Percentiles rank a stretch among this genome's conserved stretches.
Conservation (phyloP, 2,113 vertebrate species). For the Stomatorhinus ivindoensis region DNA sequence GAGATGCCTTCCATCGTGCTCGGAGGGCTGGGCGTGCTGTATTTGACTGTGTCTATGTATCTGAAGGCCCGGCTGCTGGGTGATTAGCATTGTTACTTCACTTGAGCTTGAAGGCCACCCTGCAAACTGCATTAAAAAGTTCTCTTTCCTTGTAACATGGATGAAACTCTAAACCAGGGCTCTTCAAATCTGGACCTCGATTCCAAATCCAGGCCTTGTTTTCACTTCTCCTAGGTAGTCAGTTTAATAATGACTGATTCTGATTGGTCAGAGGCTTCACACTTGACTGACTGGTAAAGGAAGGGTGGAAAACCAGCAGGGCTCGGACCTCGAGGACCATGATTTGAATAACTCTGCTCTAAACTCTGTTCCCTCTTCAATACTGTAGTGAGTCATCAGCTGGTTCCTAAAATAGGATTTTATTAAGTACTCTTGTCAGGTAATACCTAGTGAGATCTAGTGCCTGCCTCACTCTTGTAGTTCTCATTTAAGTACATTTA, state of each 20-base stretch:
- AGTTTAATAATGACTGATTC: no score
- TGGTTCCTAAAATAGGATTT: background rate
- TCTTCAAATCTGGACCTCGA: no score
- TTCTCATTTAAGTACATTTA: background rate
- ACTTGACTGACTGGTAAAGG: no score
- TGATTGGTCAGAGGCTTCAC: no score
- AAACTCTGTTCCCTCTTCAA: background rate
- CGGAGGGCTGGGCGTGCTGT: background rate
- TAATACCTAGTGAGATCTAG: background rate
- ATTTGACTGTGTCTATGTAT: background rate
- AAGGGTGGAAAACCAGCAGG: no score
- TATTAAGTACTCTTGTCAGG: background rate
- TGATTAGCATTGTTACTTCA: slow-evolving; percentile 15
- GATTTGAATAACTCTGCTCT: no score
- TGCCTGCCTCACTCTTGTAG: background rate
- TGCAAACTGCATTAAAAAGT: slow-evolving; percentile 10
- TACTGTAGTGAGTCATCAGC: background rate
- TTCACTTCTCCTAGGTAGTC: no score
- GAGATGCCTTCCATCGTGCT: background rate
- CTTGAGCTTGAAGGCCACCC: background rate
- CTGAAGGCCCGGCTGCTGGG: background rate
- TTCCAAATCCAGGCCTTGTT: no score
- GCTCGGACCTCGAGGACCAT: no score
- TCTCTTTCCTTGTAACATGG: background rate
- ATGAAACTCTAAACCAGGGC: background rate